A percentile compares a stretch with the other conserved stretches of the same genome.
Evolutionary conservation across 2,113 vertebrate species (phyloP).

Genomic region (Stigmatopora nigra): DNA sequence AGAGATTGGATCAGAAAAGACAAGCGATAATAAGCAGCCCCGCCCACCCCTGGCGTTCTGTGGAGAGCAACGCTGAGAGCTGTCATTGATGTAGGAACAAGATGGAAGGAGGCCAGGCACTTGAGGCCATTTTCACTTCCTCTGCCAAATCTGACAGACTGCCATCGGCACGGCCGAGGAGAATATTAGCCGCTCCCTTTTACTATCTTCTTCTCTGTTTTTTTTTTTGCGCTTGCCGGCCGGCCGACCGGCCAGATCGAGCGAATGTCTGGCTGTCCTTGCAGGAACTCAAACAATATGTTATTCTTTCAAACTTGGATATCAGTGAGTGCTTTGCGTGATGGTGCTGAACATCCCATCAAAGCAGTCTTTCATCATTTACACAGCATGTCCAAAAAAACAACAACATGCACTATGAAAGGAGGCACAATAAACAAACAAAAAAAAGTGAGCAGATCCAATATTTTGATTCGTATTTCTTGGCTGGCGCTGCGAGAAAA

Average conservation of each 20-base stretch:
- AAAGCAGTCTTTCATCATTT: conserved; percentile 42
- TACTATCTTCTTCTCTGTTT: conserved; percentile 24
- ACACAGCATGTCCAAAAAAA: conserved; percentile 38
- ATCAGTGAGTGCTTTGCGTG: conserved; percentile 50
- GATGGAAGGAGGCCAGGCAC: conserved; percentile 59
- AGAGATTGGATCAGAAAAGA: conserved; percentile 23
- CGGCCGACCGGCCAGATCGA: conserved; percentile 39
- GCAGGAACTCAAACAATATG: conserved; percentile 62
- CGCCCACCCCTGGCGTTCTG: conserved; percentile 9
- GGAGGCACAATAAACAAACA: conserved; percentile 22
- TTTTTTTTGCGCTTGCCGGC: conserved; percentile 41
- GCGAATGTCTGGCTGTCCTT: conserved; percentile 26
- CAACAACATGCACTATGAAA: conserved; percentile 46
- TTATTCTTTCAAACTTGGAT: conserved; percentile 57
- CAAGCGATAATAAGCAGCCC: conserved; percentile 24
- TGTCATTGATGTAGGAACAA: conserved; percentile 58
- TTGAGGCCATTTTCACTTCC: conserved; percentile 66
- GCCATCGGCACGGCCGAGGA: conserved; percentile 53
- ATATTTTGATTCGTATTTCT: conserved; percentile 39
- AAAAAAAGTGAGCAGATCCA: conserved; percentile 41
- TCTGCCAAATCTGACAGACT: conserved; percentile 64
- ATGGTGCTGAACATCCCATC: conserved; percentile 56
- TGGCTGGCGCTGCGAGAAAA: conserved; percentile 33
- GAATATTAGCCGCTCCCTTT: conserved; percentile 44
- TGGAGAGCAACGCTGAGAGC: conserved; percentile 41